These are phyloP conservation scores for Halcyon smyrnensis DNA, from an alignment of 2,797 vertebrate genomes.

Conservation along the genomic window DNA sequence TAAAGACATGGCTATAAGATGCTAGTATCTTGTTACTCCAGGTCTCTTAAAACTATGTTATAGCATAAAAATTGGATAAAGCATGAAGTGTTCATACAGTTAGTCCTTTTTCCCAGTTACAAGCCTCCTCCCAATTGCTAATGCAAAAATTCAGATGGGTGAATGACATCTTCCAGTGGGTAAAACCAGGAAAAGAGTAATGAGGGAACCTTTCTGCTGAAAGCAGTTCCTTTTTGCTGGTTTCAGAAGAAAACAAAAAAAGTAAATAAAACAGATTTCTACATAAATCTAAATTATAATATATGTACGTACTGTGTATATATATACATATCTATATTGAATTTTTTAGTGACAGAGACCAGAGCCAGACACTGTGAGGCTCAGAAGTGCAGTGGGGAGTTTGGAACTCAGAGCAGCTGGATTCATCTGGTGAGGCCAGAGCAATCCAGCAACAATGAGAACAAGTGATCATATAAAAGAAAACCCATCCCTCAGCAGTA, in stretches of 20 bases:
- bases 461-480: background rate
- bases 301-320: too few relatives aligned
- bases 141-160: background rate
- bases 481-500: background rate
- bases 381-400: background rate
- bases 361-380: background rate
- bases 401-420: background rate
- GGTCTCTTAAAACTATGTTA: conserved; percentile 40
- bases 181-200: background rate
- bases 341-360: background rate
- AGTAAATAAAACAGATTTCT: background rate
- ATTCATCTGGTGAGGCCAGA: background rate
- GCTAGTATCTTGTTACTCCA: conserved; percentile 31
- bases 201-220: background rate
- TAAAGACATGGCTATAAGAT: conserved; percentile 5
- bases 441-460: background rate
- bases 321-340: background rate
- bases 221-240: background rate
- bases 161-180: background rate
- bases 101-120: conserved; percentile 5
- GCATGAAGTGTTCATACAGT: background rate
- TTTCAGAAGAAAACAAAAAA: background rate
- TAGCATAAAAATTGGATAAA: conserved; percentile 43
- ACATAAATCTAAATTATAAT: background rate
- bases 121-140: background rate